Base-by-base conservation (phyloP, 2,797 vertebrate genomes). In the Melanogrammus aeglefinus region DNA sequence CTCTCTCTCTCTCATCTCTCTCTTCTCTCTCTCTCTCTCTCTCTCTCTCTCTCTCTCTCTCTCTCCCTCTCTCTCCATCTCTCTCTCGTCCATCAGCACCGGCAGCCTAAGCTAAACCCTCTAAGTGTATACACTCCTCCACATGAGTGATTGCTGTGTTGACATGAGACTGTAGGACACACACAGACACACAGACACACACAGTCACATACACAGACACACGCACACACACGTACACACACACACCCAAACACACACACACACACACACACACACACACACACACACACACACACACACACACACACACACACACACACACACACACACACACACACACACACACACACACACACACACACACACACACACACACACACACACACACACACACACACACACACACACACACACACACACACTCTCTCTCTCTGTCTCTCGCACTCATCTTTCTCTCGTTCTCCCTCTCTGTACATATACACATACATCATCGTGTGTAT, bases 111-210 rank as follows among this genome's bases (percentile, higher is more conserved):
- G 86, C 80, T 89, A 90, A 91, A 90, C 85, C 90, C 90, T 89
- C 82, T 77, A 85, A 89, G 89, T 91, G 88, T 89, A 86, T 83
- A 86, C 87, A 82, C 85, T 86, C 76, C 77, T 84, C 86, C 77
- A 78, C 82, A 89, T 91, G 91, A 93, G 82, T 88, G 91, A 92
- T 92, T 90, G 90, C 90, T 84, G 82, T 90, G 92, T 88, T 93
- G 92, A 92, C 87, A 88, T 88, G 86, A 63, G 51, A 86, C 85
- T 87, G 79, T 81, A 88, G 81, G 63, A 85, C 85, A 91, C 88
- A 88, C 86, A 86, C 79, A 77, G 31, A 76, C 79, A 24, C 77
- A 44, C 57, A 51, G 57, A 66, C 76, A 70, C 76, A 70, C 75
- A 66, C 75, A 76, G 31, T 38, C 76, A 35, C 76, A 75, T 63